Conservation (phyloP, 2,797 vertebrate species). For the Hydrocynus forskahlii region DNA sequence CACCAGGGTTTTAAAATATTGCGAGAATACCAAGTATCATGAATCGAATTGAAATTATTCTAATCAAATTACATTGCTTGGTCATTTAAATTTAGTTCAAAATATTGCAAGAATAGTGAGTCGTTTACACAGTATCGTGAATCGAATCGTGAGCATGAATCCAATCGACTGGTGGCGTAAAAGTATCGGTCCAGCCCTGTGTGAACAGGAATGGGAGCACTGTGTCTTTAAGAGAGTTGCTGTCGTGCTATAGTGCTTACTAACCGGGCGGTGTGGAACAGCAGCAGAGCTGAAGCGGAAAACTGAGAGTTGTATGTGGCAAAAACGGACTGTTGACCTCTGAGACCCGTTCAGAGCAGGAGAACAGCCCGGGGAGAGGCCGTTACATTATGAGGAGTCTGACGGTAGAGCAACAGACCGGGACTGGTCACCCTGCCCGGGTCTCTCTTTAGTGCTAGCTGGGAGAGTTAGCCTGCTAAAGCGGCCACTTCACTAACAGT, state of each 20-base stretch:
- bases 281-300: constrained; percentile 14
- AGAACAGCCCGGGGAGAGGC: neutral
- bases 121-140: too few species aligned
- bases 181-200: too few species aligned
- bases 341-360: neutral
- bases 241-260: neutral
- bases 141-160: too few species aligned
- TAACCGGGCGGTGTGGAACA: constrained; percentile 6
- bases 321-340: constrained; percentile 3
- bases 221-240: constrained; percentile 49
- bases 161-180: too few species aligned
- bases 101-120: too few species aligned
- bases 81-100: too few species aligned
- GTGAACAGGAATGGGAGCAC: neutral
- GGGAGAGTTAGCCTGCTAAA: constrained; percentile 20
- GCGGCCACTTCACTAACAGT: neutral
- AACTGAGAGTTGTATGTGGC: constrained; percentile 43
- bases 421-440: neutral
- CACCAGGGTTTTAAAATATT: too few species aligned
- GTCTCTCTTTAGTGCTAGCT: neutral
- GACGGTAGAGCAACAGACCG: constrained; percentile 21
- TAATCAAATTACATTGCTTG: too few species aligned
- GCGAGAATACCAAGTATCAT: too few species aligned
- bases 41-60: too few species aligned
- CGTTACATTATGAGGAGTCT: constrained; percentile 36